A percentile compares a stretch with the other conserved stretches of the same genome.
phyloP scores from a whole-genome alignment of 1,140 invertebrate genomes.

The Spodoptera frugiperda region DNA sequence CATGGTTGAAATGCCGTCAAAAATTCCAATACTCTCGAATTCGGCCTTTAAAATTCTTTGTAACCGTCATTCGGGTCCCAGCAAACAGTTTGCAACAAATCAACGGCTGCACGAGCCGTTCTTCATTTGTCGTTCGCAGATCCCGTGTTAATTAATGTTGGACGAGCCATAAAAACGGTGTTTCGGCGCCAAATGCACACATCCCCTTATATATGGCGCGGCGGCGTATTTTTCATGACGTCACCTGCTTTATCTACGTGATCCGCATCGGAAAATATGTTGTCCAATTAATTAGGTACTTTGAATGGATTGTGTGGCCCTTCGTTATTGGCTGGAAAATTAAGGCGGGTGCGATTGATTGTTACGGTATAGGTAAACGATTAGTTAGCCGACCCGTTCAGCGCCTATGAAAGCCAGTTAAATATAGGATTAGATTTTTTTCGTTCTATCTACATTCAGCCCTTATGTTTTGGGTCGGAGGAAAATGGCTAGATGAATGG shows the following conservation, averaged over 20 bases:
- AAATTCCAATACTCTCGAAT: background rate
- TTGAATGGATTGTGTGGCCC: slow-evolving; percentile 58
- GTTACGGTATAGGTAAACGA: slow-evolving; percentile 59
- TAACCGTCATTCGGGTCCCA: slow-evolving; percentile 1
- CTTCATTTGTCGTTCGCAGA: slow-evolving; percentile 59
- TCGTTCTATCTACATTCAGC: slow-evolving; percentile 33
- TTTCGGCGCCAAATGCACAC: slow-evolving; percentile 44
- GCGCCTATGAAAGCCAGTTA: slow-evolving; percentile 40
- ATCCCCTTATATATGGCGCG: slow-evolving; percentile 55
- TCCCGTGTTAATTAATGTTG: slow-evolving; percentile 64
- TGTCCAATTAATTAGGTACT: slow-evolving; percentile 68
- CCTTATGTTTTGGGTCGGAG: slow-evolving; percentile 8
- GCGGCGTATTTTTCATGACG: slow-evolving; percentile 61
- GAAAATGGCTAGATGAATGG: slow-evolving; percentile 21
- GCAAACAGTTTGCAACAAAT: slow-evolving; percentile 31
- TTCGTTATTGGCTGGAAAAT: slow-evolving; percentile 64
- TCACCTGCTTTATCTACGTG: slow-evolving; percentile 66
- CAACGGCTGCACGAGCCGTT: slow-evolving; percentile 50
- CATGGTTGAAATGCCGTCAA: background rate
- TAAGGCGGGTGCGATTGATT: slow-evolving; percentile 62
- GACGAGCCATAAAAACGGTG: slow-evolving; percentile 56
- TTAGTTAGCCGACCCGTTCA: slow-evolving; percentile 49
- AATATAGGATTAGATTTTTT: slow-evolving; percentile 46
- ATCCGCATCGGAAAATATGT: slow-evolving; percentile 65
- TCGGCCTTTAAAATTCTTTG: slow-evolving; percentile 6